phyloP scores from a whole-genome alignment of 1,140 invertebrate species.

The Trissolcus basalis region DNA sequence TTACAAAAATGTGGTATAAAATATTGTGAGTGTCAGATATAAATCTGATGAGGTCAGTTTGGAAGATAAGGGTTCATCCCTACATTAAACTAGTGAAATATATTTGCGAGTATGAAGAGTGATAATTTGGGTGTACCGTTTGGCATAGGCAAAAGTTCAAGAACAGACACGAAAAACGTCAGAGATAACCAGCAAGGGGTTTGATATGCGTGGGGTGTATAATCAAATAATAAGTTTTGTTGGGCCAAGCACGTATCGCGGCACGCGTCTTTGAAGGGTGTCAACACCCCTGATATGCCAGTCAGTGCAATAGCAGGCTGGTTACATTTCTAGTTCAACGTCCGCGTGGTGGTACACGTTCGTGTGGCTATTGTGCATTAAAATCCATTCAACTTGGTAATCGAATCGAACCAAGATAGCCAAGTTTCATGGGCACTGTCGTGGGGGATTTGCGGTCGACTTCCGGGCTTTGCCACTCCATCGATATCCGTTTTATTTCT shows the following conservation, averaged over 20 bases:
- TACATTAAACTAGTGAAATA: constrained; percentile 15
- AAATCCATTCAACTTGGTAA: constrained; percentile 75
- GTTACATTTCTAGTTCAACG: constrained; percentile 63
- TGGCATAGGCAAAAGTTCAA: constrained; percentile 18
- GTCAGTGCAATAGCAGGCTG: constrained; percentile 45
- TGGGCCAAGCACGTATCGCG: constrained; percentile 61
- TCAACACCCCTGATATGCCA: constrained; percentile 41
- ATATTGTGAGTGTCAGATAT: constrained; percentile 13
- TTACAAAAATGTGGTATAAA: constrained; percentile 24
- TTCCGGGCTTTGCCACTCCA: constrained; percentile 61
- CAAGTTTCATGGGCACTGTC: constrained; percentile 63
- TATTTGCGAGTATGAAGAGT: constrained; percentile 23
- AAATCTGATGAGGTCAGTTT: constrained; percentile 24
- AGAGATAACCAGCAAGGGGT: constrained; percentile 50
- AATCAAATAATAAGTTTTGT: constrained; percentile 76
- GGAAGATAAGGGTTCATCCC: constrained; percentile 38
- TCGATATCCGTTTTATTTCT: constrained; percentile 35
- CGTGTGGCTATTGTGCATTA: constrained; percentile 73
- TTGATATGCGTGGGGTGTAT: constrained; percentile 59
- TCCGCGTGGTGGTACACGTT: constrained; percentile 53
- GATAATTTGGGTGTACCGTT: constrained; percentile 29
- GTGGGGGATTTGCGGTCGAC: constrained; percentile 74
- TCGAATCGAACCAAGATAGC: constrained; percentile 74
- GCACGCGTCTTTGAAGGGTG: constrained; percentile 66
- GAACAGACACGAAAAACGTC: constrained; percentile 33